These are phyloP conservation scores for Horisme vitalbata DNA, from an alignment of 2,888 invertebrate genomes.

Conservation along the genomic window DNA sequence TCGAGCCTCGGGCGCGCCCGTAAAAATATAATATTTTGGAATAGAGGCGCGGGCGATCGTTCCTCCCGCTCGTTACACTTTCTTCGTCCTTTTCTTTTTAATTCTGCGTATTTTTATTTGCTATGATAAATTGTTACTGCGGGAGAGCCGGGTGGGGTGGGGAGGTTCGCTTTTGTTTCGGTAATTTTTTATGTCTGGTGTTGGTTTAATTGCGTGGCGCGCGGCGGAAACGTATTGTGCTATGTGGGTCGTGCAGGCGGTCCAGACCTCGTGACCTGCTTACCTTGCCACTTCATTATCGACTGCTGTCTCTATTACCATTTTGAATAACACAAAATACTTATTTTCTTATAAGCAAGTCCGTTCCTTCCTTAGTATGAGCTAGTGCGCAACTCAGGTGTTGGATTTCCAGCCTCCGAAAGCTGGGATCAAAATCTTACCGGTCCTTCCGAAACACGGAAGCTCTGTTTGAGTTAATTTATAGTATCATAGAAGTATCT, in stretches of 20 bases:
- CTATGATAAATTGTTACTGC: conserved; percentile 81
- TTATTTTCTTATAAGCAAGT: no score
- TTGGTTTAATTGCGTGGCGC: conserved; percentile 77
- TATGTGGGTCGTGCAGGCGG: conserved; percentile 67
- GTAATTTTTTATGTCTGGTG: conserved; percentile 81
- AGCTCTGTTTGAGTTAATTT: no score
- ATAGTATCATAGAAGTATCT: no score
- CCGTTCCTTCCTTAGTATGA: no score
- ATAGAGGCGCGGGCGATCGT: conserved; percentile 58
- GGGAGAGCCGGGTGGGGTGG: conserved; percentile 46
- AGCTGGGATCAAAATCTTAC: no score
- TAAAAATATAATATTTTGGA: conserved; percentile 69
- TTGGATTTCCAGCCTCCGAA: no score
- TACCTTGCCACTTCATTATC: conserved; percentile 54
- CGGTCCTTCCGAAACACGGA: no score
- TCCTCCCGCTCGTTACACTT: conserved; percentile 67
- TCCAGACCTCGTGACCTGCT: conserved; percentile 61
- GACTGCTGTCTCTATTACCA: conserved; percentile 15
- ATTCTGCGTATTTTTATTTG: conserved; percentile 81
- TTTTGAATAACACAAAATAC: no score
- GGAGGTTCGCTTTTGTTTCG: conserved; percentile 73
- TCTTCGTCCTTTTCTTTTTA: conserved; percentile 80
- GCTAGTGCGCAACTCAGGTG: no score
- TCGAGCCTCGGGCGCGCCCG: conserved; percentile 34
- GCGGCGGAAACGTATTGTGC: conserved; percentile 74